phyloP scores from a whole-genome alignment of 2,797 vertebrate species.

The Anolis apletophallus region DNA sequence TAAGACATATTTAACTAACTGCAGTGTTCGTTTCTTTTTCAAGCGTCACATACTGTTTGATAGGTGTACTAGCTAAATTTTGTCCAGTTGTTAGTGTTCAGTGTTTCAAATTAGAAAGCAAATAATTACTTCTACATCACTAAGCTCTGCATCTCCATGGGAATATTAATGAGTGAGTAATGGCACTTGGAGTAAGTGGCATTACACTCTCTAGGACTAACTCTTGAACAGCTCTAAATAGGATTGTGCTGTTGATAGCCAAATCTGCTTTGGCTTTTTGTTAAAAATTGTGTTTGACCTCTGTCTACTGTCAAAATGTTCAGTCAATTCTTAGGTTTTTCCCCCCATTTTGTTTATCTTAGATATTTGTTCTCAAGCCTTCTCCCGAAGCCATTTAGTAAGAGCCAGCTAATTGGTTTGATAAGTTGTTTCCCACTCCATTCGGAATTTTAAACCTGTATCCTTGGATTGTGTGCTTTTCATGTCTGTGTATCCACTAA shows the following conservation, averaged over 20 bases:
- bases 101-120: neutral
- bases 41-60: neutral
- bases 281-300: neutral
- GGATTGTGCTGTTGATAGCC: neutral
- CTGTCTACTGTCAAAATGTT: neutral
- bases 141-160: neutral
- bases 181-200: neutral
- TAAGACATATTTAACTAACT: neutral
- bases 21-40: neutral
- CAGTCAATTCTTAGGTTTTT: neutral
- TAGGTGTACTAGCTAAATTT: neutral
- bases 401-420: neutral
- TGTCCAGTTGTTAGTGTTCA: neutral
- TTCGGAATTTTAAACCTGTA: neutral
- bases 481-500: neutral
- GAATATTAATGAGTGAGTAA: too few species aligned
- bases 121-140: neutral
- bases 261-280: neutral
- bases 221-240: neutral
- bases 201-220: neutral
- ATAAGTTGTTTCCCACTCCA: too few species aligned
- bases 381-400: neutral
- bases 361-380: neutral
- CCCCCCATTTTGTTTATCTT: neutral
- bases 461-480: neutral